Evolutionary conservation across 1,140 invertebrate genomes (phyloP), one percentile per base, ranked within the genome.

Genomic region (Panonychus citri): DNA sequence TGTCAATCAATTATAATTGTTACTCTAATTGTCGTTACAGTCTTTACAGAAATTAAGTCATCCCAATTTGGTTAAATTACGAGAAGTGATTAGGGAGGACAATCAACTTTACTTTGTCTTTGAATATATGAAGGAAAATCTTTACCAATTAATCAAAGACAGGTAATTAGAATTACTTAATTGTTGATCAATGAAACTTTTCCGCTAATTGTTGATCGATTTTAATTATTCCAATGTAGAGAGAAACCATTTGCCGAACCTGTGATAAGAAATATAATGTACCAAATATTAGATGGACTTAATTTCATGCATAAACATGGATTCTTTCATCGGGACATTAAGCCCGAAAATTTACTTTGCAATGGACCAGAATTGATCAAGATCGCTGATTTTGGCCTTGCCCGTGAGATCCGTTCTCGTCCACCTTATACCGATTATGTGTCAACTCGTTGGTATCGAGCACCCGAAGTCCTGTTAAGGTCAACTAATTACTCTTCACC

Each of bases 391-490:
- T 93, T 99, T 71, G 95, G 95, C 3, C 71, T 98, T 15, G 95
- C 94, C 0, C 73, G 95, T 55, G 91, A 93, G 72, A 85, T 93
- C 30, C 40, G 60, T n/a, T 57, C 54, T 17, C 75, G 87, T 56
- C 93, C 94, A 0, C 94, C 94, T 0, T 98, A 94, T 66, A 98
- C 94, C 10, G 91, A 98, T 67, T 98, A 98, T 68, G 95, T 99
- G 2, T 97, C 93, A 0, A 99, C 95, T n/a, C 77, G 94, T 74
- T 97, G 93, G 93, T 86, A 76, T 72, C 71, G 90, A 63, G 90
- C 89, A 3, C 90, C 90, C 1, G 91, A 96, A 73, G 90, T 98
- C 3, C 71, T 99, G 19, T 73, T 99, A 12, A 83, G 93, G 64
- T 94, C 93, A 1, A 91, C 88, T 1, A 83, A 77, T 50, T 99